Evolutionary conservation across 2,113 vertebrate genomes (phyloP).

Genomic region (Sclerurus mexicanus): DNA sequence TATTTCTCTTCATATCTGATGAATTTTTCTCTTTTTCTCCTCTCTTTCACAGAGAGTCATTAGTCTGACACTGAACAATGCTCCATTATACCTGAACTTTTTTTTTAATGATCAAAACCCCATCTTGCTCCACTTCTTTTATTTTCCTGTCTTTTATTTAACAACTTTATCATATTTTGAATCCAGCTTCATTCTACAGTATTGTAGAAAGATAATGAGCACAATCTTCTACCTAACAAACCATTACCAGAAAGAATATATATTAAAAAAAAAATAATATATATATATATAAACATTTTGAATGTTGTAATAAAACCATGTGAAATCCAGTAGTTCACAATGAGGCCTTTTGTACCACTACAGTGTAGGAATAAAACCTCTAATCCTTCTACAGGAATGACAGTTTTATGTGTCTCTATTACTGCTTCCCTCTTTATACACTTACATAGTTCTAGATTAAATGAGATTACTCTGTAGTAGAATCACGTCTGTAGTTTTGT

Average conservation of each 20-base stretch:
- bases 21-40: constrained; percentile 69
- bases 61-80: constrained; percentile 76
- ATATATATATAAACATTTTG: background rate
- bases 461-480: background rate
- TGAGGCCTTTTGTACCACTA: background rate
- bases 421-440: background rate
- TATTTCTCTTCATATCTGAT: constrained; percentile 78
- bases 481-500: background rate
- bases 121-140: constrained; percentile 60
- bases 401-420: background rate
- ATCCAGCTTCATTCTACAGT: constrained; percentile 50
- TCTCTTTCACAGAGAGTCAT: constrained; percentile 72
- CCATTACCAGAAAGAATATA: constrained; percentile 11
- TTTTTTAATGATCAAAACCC: constrained; percentile 73
- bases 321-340: background rate
- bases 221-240: constrained; percentile 10
- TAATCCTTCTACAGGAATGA: background rate
- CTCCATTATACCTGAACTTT: constrained; percentile 75
- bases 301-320: background rate
- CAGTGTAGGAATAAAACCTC: background rate
- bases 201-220: constrained; percentile 66
- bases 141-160: constrained; percentile 71
- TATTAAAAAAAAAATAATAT: background rate
- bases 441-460: background rate
- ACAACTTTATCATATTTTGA: constrained; percentile 72